Conservation (phyloP, 2,113 vertebrate genomes). For the Mus spicilegus region DNA sequence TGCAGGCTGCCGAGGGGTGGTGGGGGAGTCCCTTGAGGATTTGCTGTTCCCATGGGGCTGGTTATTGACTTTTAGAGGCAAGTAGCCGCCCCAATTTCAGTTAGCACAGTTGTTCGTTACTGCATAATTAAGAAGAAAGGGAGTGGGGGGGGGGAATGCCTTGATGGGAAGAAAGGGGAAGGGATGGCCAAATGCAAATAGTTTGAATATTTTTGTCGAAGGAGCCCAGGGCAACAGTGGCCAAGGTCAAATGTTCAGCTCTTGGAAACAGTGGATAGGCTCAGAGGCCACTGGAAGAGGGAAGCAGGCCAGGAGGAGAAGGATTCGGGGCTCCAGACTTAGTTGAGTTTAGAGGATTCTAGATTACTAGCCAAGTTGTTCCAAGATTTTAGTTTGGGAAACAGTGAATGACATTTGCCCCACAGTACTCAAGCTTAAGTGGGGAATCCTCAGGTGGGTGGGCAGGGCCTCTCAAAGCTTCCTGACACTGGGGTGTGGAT, state of each 20-base stretch:
- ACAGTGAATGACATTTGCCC: constrained; percentile 68
- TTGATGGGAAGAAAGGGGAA: constrained; percentile 52
- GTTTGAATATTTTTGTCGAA: constrained; percentile 82
- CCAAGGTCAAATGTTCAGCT: constrained; percentile 85
- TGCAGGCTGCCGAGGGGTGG: constrained; percentile 79
- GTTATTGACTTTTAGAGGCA: constrained; percentile 89
- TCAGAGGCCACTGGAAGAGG: background rate
- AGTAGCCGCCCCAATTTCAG: constrained; percentile 85
- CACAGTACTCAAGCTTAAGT: constrained; percentile 51
- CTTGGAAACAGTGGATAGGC: constrained; percentile 30
- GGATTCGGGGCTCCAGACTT: background rate
- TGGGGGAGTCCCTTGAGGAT: constrained; percentile 75
- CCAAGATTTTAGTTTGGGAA: constrained; percentile 67
- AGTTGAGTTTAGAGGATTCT: constrained; percentile 14
- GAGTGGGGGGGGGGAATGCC: background rate
- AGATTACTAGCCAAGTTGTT: constrained; percentile 69
- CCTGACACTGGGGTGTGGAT: constrained; percentile 47
- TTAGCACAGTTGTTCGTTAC: constrained; percentile 86
- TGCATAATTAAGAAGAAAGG: constrained; percentile 81
- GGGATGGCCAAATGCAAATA: constrained; percentile 80
- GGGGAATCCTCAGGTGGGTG: constrained; percentile 66
- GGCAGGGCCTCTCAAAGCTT: constrained; percentile 73
- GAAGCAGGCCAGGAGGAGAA: rapidly evolving
- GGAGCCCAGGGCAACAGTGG: constrained; percentile 56
- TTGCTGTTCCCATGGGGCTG: constrained; percentile 87